These are phyloP conservation scores for Neodon shergylaensis DNA, from an alignment of 2,113 vertebrate species.

Conservation along the genomic window DNA sequence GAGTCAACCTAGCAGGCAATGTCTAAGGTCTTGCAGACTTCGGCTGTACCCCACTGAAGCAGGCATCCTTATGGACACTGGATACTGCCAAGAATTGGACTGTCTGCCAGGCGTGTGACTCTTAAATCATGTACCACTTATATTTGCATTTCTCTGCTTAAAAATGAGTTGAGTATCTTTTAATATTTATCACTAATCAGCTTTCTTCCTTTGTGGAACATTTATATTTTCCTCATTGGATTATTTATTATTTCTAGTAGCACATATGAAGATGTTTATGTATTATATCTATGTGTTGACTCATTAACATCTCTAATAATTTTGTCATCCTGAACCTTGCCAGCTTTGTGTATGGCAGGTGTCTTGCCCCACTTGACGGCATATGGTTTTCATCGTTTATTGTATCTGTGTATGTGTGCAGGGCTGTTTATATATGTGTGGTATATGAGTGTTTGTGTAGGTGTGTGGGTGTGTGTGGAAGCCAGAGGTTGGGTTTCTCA, in stretches of 20 bases:
- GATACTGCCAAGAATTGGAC: not conserved
- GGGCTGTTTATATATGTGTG: not conserved
- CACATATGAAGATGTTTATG: not conserved
- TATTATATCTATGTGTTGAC: not conserved
- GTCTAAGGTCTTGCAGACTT: not conserved
- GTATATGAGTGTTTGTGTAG: not conserved
- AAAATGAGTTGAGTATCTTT: conserved; percentile 18
- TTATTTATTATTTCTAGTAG: not conserved
- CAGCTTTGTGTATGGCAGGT: not conserved
- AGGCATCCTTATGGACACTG: not conserved
- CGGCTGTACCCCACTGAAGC: not conserved
- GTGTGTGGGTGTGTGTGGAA: too few species aligned
- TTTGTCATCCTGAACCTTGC: not conserved
- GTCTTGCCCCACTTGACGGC: not conserved
- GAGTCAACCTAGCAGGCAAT: not conserved
- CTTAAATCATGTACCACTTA: not conserved
- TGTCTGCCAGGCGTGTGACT: not conserved
- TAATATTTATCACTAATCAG: not conserved
- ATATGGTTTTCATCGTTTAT: not conserved
- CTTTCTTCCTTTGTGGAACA: not conserved
- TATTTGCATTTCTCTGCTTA: conserved; percentile 6
- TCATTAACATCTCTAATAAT: not conserved
- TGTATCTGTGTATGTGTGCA: not conserved
- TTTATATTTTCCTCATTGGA: not conserved
- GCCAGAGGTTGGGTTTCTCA: not conserved